Conservation (phyloP, 2,113 vertebrate genomes). For the Prolemur simus region DNA sequence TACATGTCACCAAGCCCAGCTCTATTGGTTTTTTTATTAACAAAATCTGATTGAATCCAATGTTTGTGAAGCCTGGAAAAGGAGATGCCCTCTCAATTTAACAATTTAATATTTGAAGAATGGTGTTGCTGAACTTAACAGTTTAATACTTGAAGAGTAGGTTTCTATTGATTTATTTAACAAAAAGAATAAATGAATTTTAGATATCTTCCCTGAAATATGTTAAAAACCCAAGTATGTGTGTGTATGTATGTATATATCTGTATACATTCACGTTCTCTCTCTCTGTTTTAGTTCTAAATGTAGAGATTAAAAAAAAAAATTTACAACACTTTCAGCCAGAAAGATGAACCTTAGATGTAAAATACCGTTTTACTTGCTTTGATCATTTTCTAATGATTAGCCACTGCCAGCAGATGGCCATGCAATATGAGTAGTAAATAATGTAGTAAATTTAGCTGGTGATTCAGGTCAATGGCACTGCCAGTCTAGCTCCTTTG, state of each 20-base stretch:
- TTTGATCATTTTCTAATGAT: conserved; percentile 40
- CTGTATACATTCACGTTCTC: background rate
- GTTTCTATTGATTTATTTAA: conserved; percentile 31
- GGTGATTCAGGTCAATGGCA: conserved; percentile 10
- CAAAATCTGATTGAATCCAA: background rate
- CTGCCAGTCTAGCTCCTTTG: background rate
- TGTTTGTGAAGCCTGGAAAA: conserved; percentile 22
- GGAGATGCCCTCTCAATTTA: background rate
- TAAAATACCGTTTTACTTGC: background rate
- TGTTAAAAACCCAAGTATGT: background rate
- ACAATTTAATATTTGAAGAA: background rate
- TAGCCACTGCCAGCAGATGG: conserved; percentile 67
- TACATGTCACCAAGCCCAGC: background rate
- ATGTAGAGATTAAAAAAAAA: conserved; percentile 1
- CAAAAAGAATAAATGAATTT: background rate
- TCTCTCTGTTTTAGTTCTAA: background rate
- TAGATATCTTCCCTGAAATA: background rate
- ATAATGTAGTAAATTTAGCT: conserved; percentile 16
- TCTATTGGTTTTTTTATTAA: background rate
- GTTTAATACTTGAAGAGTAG: conserved; percentile 28
- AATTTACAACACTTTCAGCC: background rate
- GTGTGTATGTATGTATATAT: background rate
- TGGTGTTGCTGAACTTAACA: background rate
- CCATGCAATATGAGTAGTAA: conserved; percentile 39
- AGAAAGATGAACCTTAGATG: background rate